Percentiles rank a stretch among this genome's conserved stretches.
These are phyloP conservation scores for Brachionus koreanus DNA, from an alignment of 1,140 invertebrate species.

Conservation along the genomic window DNA sequence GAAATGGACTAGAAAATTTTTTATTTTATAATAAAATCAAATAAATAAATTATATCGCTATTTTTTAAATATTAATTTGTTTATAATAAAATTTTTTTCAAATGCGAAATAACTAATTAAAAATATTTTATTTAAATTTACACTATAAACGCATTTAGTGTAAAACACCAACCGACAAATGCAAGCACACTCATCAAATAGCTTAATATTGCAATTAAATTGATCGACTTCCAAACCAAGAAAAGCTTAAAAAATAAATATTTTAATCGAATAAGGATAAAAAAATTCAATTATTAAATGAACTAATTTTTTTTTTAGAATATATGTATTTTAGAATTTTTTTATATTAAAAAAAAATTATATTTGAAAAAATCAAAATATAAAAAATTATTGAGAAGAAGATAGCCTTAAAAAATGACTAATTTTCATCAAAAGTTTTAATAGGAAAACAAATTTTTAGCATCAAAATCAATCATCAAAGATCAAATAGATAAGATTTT, in stretches of 20 bases:
- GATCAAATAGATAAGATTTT: no score
- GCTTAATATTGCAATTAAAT: background rate
- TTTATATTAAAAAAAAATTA: no score
- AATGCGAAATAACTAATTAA: background rate
- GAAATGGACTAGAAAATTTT: constrained; percentile 5
- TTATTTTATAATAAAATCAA: background rate
- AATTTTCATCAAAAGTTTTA: no score
- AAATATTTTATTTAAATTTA: background rate
- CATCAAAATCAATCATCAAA: no score
- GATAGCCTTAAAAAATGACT: no score
- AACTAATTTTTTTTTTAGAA: background rate
- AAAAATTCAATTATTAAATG: background rate
- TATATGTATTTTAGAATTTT: no score
- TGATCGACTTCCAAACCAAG: constrained; percentile 17
- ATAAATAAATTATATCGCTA: background rate
- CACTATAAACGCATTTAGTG: constrained; percentile 30
- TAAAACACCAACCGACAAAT: background rate
- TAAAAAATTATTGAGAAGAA: no score
- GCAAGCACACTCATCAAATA: background rate
- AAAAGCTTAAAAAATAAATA: background rate
- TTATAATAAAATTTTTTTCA: background rate
- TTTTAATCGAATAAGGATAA: background rate
- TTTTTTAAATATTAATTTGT: background rate
- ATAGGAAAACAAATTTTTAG: no score
- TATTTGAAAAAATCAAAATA: no score